Percentiles rank a stretch among this genome's conserved stretches.
Evolutionary conservation across 2,113 vertebrate genomes (phyloP).

Genomic region (Pundamilia nyererei): DNA sequence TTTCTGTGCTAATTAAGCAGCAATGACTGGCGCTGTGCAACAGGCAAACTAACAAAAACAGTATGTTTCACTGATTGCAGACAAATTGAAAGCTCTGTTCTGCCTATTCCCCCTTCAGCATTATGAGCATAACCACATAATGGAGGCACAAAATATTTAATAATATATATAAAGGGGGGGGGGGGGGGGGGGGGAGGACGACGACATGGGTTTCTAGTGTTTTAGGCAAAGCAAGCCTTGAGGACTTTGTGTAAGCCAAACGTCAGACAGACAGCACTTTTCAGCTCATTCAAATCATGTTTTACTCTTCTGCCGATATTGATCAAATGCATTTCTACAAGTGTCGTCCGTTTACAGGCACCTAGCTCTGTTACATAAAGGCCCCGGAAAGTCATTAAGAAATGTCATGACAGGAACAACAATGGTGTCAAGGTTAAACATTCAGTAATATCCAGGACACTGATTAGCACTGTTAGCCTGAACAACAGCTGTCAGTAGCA

Average conservation of each 20-base stretch:
- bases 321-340: background rate
- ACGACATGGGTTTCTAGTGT: background rate
- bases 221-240: background rate
- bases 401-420: background rate
- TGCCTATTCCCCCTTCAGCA: background rate
- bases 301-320: background rate
- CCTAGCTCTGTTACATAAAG: background rate
- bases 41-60: background rate
- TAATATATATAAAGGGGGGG: rapidly evolving
- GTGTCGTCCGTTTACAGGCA: background rate
- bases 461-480: background rate
- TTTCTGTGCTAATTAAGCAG: background rate
- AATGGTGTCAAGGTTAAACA: background rate
- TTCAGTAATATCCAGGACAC: background rate
- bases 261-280: background rate
- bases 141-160: background rate
- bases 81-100: background rate
- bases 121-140: background rate
- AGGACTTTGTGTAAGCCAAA: background rate
- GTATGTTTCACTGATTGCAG: background rate
- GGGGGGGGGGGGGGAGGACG: rapidly evolving
- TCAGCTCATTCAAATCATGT: background rate
- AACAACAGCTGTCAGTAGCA: background rate
- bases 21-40: background rate
- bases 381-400: background rate